Evolutionary conservation across 1,140 invertebrate species (phyloP).

Genomic region (Trichoplusia ni): DNA sequence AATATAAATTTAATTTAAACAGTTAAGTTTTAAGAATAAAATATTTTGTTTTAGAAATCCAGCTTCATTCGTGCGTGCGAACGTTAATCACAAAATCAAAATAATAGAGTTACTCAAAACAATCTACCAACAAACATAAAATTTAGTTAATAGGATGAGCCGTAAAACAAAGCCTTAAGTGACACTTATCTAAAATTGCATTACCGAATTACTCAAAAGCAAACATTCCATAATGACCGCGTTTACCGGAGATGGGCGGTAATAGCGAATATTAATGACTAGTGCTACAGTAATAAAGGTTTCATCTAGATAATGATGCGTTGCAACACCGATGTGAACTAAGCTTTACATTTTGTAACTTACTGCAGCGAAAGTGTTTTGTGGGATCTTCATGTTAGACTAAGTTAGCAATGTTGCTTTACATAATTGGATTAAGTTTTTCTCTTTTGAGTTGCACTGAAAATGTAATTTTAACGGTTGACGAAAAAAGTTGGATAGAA

Average conservation of each 20-base stretch:
- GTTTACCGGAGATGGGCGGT: slow-evolving; percentile 13
- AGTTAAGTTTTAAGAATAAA: no score
- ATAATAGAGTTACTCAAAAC: no score
- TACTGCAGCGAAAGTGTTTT: slow-evolving; percentile 11
- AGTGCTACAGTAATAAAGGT: slow-evolving; percentile 22
- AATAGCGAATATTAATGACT: slow-evolving; percentile 25
- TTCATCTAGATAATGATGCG: slow-evolving; percentile 26
- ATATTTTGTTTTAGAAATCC: no score
- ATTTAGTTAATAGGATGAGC: background rate
- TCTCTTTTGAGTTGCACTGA: no score
- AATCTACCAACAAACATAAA: no score
- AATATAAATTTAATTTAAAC: no score
- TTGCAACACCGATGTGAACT: slow-evolving; percentile 21
- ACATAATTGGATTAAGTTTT: no score
- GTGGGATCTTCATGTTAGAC: slow-evolving; percentile 14
- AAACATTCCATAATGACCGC: slow-evolving; percentile 11
- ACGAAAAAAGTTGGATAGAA: no score
- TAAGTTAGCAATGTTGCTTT: no score
- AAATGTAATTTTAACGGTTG: no score
- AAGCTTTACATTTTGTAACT: slow-evolving; percentile 26
- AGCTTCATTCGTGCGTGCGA: no score
- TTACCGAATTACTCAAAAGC: slow-evolving; percentile 1
- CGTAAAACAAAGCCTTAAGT: background rate
- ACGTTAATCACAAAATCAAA: no score
- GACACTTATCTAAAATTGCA: background rate